Conservation (phyloP, 2,888 invertebrate genomes). For the Anarsia innoxiella region DNA sequence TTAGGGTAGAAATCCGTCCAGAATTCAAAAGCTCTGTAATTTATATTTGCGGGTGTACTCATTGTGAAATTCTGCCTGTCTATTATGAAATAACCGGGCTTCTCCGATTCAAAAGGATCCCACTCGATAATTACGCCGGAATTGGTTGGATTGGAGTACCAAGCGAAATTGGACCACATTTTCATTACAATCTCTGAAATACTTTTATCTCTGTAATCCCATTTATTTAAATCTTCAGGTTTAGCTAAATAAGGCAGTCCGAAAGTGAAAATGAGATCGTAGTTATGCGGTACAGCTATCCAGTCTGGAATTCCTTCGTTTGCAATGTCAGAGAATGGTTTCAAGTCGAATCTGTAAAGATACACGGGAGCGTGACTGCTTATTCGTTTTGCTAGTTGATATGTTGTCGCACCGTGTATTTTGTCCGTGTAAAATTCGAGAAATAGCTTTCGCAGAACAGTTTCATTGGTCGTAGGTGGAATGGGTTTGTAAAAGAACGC, state of each 20-base stretch:
- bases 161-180: conserved; percentile 86
- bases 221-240: conserved; percentile 76
- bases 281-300: conserved; percentile 88
- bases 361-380: conserved; percentile 78
- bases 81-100: conserved; percentile 82
- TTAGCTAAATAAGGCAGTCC: conserved; percentile 84
- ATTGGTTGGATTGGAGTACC: conserved; percentile 81
- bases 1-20: conserved; percentile 91
- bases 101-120: conserved; percentile 80
- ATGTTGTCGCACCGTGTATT: conserved; percentile 82
- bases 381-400: conserved; percentile 79
- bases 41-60: conserved; percentile 79
- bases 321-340: conserved; percentile 79
- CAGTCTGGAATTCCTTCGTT: conserved; percentile 82
- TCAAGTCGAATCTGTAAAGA: conserved; percentile 84
- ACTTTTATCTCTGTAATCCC: conserved; percentile 86
- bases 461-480: conserved; percentile 77
- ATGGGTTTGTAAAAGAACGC: conserved; percentile 84
- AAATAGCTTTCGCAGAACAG: conserved; percentile 77
- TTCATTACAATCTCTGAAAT: conserved; percentile 87
- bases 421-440: conserved; percentile 85
- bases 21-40: conserved; percentile 86
- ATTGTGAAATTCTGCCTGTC: conserved; percentile 84
- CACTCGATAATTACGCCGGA: conserved; percentile 84
- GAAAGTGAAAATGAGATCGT: conserved; percentile 87